A percentile compares a stretch with the other conserved stretches of the same genome.
Conservation (phyloP, 1,140 invertebrate species). For the Rhagoletis zephyria region DNA sequence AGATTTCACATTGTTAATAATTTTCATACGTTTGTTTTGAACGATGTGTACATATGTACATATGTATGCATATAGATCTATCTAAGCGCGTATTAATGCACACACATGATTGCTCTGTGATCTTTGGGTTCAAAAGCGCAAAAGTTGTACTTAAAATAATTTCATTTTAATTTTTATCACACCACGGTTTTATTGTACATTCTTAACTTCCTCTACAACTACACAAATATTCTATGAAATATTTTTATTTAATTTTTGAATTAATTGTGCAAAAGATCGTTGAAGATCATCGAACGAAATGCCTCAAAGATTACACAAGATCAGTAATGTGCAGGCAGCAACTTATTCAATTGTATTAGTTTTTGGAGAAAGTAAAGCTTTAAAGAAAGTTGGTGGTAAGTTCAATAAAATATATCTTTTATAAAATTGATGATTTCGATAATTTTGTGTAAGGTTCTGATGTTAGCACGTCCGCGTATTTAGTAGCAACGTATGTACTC, state of each 20-base stretch:
- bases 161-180: slow-evolving; percentile 21
- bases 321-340: neutral
- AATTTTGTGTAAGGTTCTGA: no score
- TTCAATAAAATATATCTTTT: no score
- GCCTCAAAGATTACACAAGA: neutral
- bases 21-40: neutral
- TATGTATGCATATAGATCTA: no score
- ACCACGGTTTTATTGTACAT: neutral
- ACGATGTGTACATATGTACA: neutral
- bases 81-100: no score
- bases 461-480: no score
- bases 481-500: no score
- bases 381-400: no score
- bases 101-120: neutral
- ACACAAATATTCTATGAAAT: no score
- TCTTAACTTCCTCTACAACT: no score
- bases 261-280: neutral
- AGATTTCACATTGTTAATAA: slow-evolving; percentile 17
- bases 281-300: slow-evolving; percentile 16
- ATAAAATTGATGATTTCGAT: no score
- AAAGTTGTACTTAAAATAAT: neutral
- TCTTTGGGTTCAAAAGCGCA: neutral
- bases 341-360: neutral
- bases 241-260: no score
- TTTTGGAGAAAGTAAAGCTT: no score